Conservation (phyloP, 2,888 invertebrate genomes). For the Leucania comma region DNA sequence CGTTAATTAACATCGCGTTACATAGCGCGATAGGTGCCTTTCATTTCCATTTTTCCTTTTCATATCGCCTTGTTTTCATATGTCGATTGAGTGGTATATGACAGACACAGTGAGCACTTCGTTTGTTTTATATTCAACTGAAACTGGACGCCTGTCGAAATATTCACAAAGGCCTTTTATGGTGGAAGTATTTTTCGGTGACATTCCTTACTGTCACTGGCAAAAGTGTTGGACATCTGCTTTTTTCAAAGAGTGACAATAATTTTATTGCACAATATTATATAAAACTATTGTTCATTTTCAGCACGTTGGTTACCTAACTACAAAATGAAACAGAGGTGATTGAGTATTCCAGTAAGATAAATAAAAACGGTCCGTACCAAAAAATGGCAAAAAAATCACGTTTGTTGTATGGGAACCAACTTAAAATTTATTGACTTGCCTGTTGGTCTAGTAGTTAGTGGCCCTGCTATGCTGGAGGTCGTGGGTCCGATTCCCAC, state of each 20-base stretch:
- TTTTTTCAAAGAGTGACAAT: neutral
- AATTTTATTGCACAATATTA: neutral
- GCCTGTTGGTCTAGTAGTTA: no score
- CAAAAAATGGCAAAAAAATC: no score
- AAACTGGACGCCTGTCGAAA: constrained; percentile 36
- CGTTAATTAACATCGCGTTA: constrained; percentile 3
- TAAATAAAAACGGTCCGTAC: neutral
- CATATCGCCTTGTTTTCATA: constrained; percentile 1
- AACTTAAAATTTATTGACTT: no score
- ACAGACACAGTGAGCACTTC: constrained; percentile 8
- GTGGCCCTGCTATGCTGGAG: no score
- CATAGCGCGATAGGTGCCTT: neutral
- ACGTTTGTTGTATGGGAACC: no score
- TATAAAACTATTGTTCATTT: no score
- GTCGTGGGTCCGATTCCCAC: no score
- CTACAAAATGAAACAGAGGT: no score
- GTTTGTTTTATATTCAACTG: constrained; percentile 35
- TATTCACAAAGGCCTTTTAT: constrained; percentile 37
- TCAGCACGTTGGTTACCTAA: no score
- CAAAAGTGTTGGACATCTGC: constrained; percentile 5
- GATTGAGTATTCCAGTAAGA: no score
- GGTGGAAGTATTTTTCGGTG: constrained; percentile 18
- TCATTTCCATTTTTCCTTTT: constrained; percentile 13
- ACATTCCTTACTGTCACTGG: neutral
- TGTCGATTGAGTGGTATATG: constrained; percentile 13